phyloP scores from a whole-genome alignment of 2,113 vertebrate species.

The Nycticebus coucang region DNA sequence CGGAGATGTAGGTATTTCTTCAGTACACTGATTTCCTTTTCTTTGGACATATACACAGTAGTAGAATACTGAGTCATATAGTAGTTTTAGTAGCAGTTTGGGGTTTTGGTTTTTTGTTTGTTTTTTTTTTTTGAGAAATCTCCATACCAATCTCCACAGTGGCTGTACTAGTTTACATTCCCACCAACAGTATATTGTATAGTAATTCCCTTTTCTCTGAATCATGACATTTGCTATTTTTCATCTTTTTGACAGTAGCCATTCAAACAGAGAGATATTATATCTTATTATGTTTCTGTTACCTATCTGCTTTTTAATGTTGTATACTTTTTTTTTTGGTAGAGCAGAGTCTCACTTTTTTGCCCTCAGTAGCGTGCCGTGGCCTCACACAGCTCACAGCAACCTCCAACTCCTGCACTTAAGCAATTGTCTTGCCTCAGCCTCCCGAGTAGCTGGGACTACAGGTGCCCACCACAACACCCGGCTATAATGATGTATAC shows the following conservation, averaged over 20 bases:
- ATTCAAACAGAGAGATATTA: background rate
- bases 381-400: no score
- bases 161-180: background rate
- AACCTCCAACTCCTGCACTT: no score
- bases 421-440: no score
- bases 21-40: background rate
- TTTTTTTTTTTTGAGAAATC: background rate
- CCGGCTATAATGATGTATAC: background rate
- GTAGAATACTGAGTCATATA: background rate
- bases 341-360: no score
- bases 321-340: background rate
- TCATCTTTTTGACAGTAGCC: background rate
- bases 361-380: no score
- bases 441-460: no score
- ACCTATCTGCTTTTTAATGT: background rate
- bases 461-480: no score
- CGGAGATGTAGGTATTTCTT: background rate
- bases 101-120: no score
- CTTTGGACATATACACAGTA: background rate
- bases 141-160: background rate
- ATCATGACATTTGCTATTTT: background rate
- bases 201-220: background rate
- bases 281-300: background rate
- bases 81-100: background rate
- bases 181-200: background rate